Evolutionary conservation across 1,140 invertebrate genomes (phyloP).

Genomic region (Nilaparvata lugens): DNA sequence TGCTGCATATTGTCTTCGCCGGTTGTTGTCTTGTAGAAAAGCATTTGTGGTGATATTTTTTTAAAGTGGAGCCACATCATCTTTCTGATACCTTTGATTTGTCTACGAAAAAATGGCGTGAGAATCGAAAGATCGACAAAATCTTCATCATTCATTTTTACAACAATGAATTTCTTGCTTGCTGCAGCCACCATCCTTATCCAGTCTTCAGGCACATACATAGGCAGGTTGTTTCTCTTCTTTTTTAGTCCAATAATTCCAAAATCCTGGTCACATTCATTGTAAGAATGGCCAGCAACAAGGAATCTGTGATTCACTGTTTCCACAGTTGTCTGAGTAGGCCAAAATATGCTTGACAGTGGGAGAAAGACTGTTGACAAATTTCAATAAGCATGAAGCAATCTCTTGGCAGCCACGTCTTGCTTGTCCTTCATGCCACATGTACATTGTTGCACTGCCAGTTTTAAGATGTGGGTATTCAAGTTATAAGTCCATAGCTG

Average conservation of each 20-base stretch:
- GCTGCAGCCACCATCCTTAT: background rate
- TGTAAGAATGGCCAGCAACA: conserved; percentile 2
- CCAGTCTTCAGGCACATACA: background rate
- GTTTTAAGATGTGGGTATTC: conserved; percentile 17
- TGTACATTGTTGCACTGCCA: conserved; percentile 16
- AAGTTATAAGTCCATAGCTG: conserved; percentile 21
- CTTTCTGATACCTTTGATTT: background rate
- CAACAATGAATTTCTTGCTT: background rate
- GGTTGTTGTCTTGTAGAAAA: conserved; percentile 1
- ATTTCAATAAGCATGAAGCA: conserved; percentile 20
- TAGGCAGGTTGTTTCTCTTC: background rate
- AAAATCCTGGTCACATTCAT: conserved; percentile 7
- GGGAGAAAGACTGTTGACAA: conserved; percentile 8
- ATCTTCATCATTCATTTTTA: conserved; percentile 1
- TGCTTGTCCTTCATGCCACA: conserved; percentile 21
- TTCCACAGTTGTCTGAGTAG: background rate
- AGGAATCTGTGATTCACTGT: background rate
- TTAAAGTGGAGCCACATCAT: background rate
- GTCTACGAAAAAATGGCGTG: background rate
- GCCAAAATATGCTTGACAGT: conserved; percentile 6
- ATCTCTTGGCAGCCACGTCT: conserved; percentile 18
- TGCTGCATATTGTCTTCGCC: background rate
- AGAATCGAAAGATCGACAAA: background rate
- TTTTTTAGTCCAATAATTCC: background rate
- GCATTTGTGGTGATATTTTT: background rate